phyloP scores from a whole-genome alignment of 2,797 vertebrate genomes.

The Liparis tanakae region DNA sequence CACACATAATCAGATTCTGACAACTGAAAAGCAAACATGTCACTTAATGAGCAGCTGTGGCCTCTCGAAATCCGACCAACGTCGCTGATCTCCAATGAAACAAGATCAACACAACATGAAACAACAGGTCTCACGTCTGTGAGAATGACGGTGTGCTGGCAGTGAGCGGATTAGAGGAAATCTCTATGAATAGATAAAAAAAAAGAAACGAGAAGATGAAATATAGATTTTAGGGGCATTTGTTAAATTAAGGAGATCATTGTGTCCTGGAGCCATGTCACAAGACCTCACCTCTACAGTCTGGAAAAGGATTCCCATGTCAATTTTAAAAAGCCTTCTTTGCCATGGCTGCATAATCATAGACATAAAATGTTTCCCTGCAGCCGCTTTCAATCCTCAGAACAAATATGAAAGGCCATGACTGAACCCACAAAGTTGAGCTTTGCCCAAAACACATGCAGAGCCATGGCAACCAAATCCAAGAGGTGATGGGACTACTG shows the following conservation, averaged over 20 bases:
- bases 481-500: neutral
- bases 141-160: slow-evolving; percentile 17
- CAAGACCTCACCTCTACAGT: slow-evolving; percentile 3
- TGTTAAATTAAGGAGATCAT: slow-evolving; percentile 13
- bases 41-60: slow-evolving; percentile 16
- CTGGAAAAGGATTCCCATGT: neutral
- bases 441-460: slow-evolving; percentile 4
- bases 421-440: neutral
- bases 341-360: neutral
- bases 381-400: neutral
- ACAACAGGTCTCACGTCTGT: slow-evolving; percentile 6
- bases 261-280: neutral
- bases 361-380: slow-evolving; percentile 8
- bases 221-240: slow-evolving; percentile 16
- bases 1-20: neutral
- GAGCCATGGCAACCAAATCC: neutral
- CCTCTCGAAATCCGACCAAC: slow-evolving; percentile 13
- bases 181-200: slow-evolving; percentile 54
- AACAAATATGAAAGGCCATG: neutral
- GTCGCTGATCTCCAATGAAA: slow-evolving; percentile 29
- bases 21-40: neutral
- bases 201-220: slow-evolving; percentile 24
- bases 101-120: slow-evolving; percentile 19
- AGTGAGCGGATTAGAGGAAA: slow-evolving; percentile 47
- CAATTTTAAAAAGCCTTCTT: slow-evolving; percentile 2